These are phyloP conservation scores for Laticauda colubrina DNA, from an alignment of 2,113 vertebrate species.

Conservation along the genomic window DNA sequence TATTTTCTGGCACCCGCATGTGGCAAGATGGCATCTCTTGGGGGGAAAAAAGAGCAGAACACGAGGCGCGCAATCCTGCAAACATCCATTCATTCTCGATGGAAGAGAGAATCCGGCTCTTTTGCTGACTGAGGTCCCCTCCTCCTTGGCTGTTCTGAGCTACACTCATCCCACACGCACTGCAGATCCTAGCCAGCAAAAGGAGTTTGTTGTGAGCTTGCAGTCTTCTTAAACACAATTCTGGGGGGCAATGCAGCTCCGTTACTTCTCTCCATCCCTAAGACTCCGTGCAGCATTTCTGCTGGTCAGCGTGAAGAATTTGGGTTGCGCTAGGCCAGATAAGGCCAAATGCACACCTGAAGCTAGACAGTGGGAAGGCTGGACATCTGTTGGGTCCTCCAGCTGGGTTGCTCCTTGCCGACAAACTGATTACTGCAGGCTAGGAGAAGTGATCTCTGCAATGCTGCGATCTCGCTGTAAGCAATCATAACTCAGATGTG, in stretches of 20 bases:
- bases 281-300: background rate
- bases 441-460: background rate
- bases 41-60: background rate
- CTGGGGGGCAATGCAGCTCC: background rate
- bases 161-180: background rate
- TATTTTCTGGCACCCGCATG: background rate
- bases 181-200: background rate
- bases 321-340: background rate
- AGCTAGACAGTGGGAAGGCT: background rate
- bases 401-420: background rate
- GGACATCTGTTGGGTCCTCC: background rate
- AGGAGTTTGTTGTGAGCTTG: background rate
- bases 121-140: background rate
- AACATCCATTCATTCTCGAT: slow-evolving; percentile 9
- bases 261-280: background rate
- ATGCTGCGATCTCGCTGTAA: background rate
- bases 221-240: background rate
- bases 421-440: background rate
- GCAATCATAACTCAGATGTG: background rate
- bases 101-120: background rate
- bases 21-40: background rate
- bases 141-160: slow-evolving; percentile 3
- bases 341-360: background rate
- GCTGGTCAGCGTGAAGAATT: background rate
- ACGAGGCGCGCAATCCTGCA: background rate